phyloP scores from a whole-genome alignment of 2,113 vertebrate genomes.

The Tragulus kanchil region DNA sequence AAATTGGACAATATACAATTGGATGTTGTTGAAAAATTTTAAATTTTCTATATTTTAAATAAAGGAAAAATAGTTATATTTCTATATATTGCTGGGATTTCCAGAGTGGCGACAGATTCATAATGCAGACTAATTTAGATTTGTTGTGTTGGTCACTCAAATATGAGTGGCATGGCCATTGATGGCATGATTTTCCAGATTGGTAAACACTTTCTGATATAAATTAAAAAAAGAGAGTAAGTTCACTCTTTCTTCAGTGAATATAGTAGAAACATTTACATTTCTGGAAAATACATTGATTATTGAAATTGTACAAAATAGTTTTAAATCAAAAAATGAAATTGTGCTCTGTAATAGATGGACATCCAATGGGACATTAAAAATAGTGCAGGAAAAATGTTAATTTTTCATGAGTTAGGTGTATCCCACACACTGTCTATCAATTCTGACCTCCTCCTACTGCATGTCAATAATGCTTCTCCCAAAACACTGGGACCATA shows the following conservation, averaged over 20 bases:
- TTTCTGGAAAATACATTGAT: constrained; percentile 45
- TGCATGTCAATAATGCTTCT: neutral
- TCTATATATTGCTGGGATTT: neutral
- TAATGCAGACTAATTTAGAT: neutral
- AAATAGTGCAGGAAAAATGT: constrained; percentile 17
- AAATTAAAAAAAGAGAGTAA: constrained; percentile 2
- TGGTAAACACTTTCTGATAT: constrained; percentile 20
- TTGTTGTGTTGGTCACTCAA: neutral
- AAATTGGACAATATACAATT: neutral
- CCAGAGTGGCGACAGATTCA: neutral
- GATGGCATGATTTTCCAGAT: constrained; percentile 26
- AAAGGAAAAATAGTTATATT: neutral
- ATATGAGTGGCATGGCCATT: neutral
- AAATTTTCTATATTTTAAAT: constrained; percentile 9
- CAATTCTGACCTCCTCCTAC: constrained; percentile 20
- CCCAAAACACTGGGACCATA: neutral
- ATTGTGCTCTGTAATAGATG: constrained; percentile 16
- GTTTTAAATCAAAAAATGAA: neutral
- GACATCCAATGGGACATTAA: constrained; percentile 13
- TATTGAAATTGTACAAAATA: constrained; percentile 32
- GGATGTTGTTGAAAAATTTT: neutral
- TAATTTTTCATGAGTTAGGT: neutral
- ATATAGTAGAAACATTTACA: neutral
- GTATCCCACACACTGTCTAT: constrained; percentile 12
- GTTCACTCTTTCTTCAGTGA: neutral